Evolutionary conservation across 2,888 invertebrate genomes (phyloP).

Genomic region (Idaea biselata): DNA sequence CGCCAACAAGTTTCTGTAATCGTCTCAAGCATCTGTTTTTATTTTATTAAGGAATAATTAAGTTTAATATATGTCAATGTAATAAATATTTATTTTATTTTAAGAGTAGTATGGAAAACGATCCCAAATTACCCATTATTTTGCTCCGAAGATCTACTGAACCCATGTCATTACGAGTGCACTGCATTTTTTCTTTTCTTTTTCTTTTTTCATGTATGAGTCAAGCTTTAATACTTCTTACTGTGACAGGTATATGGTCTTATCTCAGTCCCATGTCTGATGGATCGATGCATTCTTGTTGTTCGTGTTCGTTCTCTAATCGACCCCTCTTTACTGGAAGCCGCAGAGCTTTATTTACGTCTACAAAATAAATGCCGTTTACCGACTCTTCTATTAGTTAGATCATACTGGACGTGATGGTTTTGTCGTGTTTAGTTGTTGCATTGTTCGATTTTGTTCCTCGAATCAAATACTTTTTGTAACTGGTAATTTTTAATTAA

Average conservation of each 20-base stretch:
- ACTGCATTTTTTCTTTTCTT: conserved; percentile 22
- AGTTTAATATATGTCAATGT: too few relatives aligned
- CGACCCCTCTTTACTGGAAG: conserved; percentile 54
- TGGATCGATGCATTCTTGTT: conserved; percentile 68
- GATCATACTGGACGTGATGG: not conserved
- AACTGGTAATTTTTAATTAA: too few relatives aligned
- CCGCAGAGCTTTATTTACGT: conserved; percentile 50
- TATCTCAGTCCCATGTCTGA: conserved; percentile 64
- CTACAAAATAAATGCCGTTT: conserved; percentile 15
- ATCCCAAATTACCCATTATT: not conserved
- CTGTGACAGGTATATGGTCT: conserved; percentile 67
- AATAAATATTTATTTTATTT: not conserved
- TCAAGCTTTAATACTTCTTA: conserved; percentile 65
- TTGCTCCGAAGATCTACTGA: conserved; percentile 17
- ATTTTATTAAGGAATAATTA: too few relatives aligned
- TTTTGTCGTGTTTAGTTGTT: not conserved
- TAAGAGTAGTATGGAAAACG: not conserved
- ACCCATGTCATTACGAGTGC: conserved; percentile 37
- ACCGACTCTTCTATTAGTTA: conserved; percentile 1
- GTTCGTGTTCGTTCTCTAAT: conserved; percentile 52
- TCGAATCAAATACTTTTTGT: too few relatives aligned
- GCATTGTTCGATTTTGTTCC: too few relatives aligned
- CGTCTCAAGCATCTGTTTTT: too few relatives aligned
- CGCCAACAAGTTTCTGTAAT: too few relatives aligned
- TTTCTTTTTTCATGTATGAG: conserved; percentile 42